Base-by-base conservation (phyloP, 1,140 invertebrate species). In the Lepidurus packardi region DNA sequence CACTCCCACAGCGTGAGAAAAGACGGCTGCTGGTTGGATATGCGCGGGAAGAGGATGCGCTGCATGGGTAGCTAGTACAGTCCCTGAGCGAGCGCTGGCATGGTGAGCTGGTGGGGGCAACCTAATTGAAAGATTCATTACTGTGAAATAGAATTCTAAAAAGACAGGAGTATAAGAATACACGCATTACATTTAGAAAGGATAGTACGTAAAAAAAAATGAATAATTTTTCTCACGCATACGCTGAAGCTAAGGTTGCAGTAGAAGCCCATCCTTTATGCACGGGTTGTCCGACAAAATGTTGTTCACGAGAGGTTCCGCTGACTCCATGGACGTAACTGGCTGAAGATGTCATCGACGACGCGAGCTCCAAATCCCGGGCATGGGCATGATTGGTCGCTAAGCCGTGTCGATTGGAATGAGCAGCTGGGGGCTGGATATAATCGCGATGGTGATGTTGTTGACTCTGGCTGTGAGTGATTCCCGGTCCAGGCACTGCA, bases 51-150 rank as follows among this genome's bases (percentile, higher is more conserved):
- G 85, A 77, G 93, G 93, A 84, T 94, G 92, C 78, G 89, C 88
- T 77, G 91, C 87, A 83, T 90, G 89, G n/a, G 91, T 89, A 79
- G 83, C 85, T 81, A 92, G 84, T 77, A 94, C 90, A 80, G 93
- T 92, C 81, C 92, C 87, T 80, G 92, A 92, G 82, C 91, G 92
- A 82, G 91, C 91, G 85, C 85, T 87, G 81, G 82, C 82, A 79
- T 95, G 93, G 85, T 94, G 93, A 45, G 93, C 93, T 79, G 93
- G 93, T 11, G 93, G 93, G 78, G 92, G 91, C 80, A 92, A 88
- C 73, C 91, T 91, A 80, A 92, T 89, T 88, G 84, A 87, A 84
- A 79, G 84, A 84, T 21, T 82, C 77, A 75, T 77, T 9, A 80
- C 43, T 45, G 24, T 74, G 41, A 78, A n/a, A 73, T 45, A 42